phyloP scores from a whole-genome alignment of 2,888 invertebrate genomes.

The Calameuta pallipes region DNA sequence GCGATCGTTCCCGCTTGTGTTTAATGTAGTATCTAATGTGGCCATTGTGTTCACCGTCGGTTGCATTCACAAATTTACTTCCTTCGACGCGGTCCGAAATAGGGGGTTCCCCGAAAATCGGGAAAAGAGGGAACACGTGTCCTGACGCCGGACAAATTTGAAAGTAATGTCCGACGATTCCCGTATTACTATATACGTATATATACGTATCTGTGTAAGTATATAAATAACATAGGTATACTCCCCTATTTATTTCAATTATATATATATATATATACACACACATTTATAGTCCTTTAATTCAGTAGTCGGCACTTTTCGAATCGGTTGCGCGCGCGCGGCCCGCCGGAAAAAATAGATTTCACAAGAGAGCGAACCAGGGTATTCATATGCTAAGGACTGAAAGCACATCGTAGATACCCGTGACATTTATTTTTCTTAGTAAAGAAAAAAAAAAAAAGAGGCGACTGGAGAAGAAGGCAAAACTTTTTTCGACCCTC shows the following conservation, averaged over 20 bases:
- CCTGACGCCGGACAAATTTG: not conserved
- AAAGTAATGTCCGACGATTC: not conserved
- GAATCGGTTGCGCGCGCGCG: not conserved
- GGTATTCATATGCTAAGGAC: not conserved
- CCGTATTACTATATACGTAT: not conserved
- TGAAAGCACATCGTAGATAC: not conserved
- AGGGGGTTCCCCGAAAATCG: constrained; percentile 17
- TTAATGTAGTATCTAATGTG: constrained; percentile 65
- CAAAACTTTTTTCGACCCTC: not conserved
- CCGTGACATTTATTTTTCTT: not conserved
- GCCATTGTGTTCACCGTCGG: constrained; percentile 57
- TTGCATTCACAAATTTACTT: constrained; percentile 60
- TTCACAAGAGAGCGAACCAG: not conserved
- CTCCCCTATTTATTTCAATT: not conserved
- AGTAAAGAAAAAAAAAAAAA: not conserved
- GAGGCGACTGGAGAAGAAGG: not conserved
- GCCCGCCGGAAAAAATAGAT: not conserved
- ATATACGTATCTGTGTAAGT: not conserved
- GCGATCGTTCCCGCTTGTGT: constrained; percentile 43
- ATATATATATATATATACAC: no score
- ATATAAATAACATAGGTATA: not conserved
- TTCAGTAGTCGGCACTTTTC: not conserved
- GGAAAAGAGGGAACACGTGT: constrained; percentile 16
- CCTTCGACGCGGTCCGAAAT: constrained; percentile 33
- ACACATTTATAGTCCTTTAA: not conserved